Base-by-base conservation (phyloP, 2,113 vertebrate species). In the Callocephalon fimbriatum region DNA sequence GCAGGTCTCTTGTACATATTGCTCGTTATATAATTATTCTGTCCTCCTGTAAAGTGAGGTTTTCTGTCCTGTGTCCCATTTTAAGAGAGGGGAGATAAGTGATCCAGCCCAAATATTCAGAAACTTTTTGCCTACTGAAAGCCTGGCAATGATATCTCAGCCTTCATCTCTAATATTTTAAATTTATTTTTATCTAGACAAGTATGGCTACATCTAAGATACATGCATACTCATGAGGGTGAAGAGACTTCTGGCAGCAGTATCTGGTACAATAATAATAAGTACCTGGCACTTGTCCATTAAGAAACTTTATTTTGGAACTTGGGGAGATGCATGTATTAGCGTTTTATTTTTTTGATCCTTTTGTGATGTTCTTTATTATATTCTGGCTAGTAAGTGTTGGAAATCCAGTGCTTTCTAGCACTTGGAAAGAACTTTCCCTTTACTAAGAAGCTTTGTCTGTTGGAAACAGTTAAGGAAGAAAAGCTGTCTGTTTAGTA, bases 401-500 rank as follows among this genome's bases (percentile, higher is more conserved):
- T 56, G 77, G 68, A 94, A 89, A 94, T 74, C 50, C n/a, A 84
- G 32, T 47, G 25, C 72, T 84, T 86, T 88, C 29, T 84, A 50
- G 25, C 45, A 75, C 51, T 81, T 81, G 56, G 29, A 73, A 67
- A 42, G 40, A 91, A 32, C 22, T 80, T 97, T 29, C 9, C 12
- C 14, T 66, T 81, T 61, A 18, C 58, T 75, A 81, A 61, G 23
- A 58, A 87, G 53, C 66, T 90, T 85, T 93, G 65, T 86, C 19
- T 81, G 26, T 42, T 96, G 42, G 53, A 78, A 94, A 37, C 27
- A 53, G 51, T 18, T 91, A 51, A 89, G 53, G 37, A 85, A 84
- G 91, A 94, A 74, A 61, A 83, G 38, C 47, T 14, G 6, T 89
- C 73, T 82, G 23, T 73, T 96, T 68, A 48, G 31, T 86, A 58